These are phyloP conservation scores for Natrix natrix DNA, from an alignment of 2,797 vertebrate species.

Conservation along the genomic window DNA sequence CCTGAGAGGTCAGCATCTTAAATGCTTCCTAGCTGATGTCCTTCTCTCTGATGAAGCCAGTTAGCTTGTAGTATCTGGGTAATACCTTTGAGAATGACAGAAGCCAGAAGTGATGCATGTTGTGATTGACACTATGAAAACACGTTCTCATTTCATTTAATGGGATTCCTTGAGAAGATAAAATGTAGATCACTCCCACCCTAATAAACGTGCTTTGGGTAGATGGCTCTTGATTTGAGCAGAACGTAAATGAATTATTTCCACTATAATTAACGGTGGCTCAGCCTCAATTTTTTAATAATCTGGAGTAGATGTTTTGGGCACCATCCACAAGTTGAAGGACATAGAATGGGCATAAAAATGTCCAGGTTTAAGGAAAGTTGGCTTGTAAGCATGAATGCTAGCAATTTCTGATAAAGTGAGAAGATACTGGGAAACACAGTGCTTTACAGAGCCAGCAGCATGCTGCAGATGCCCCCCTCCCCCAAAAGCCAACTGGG, in stretches of 20 bases:
- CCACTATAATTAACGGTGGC: background rate
- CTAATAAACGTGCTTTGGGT: background rate
- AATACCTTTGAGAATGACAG: constrained; percentile 2
- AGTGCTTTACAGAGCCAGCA: background rate
- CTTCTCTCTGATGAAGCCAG: background rate
- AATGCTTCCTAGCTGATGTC: background rate
- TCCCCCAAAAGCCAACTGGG: background rate
- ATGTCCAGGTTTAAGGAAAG: background rate
- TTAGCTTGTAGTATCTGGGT: background rate
- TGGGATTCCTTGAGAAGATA: background rate
- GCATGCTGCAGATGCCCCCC: background rate
- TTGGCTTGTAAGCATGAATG: background rate
- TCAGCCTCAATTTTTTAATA: background rate
- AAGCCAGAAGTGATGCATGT: background rate
- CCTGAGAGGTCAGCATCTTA: background rate
- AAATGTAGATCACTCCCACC: background rate
- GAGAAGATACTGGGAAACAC: background rate
- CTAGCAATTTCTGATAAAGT: background rate
- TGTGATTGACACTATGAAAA: constrained; percentile 17
- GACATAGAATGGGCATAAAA: background rate
- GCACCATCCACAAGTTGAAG: too few relatives aligned
- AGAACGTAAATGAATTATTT: background rate
- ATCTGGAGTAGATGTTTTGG: background rate
- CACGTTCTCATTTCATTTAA: background rate
- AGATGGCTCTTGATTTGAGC: background rate